Percentiles rank a stretch among this genome's conserved stretches.
These are phyloP conservation scores for Mycalesis mineus DNA, from an alignment of 2,888 invertebrate genomes.

Conservation along the genomic window DNA sequence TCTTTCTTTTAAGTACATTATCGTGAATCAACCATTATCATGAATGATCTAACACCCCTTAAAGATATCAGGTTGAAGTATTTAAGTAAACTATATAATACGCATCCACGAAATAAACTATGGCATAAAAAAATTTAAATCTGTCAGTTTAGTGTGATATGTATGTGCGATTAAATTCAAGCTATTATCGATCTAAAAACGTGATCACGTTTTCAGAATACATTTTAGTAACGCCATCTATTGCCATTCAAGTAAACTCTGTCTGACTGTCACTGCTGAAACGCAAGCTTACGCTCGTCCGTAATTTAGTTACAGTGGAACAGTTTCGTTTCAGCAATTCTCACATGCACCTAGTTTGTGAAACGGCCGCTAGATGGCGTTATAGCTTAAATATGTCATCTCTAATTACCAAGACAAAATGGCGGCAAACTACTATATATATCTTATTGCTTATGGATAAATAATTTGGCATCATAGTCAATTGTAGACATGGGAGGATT, in stretches of 20 bases:
- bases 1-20: no score
- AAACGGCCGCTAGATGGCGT: slow-evolving; percentile 1
- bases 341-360: background rate
- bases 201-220: background rate
- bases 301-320: background rate
- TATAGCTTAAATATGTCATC: background rate
- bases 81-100: no score
- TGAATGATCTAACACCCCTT: no score
- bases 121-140: no score
- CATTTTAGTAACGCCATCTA: background rate
- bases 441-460: slow-evolving; percentile 26
- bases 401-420: slow-evolving; percentile 1
- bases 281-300: background rate
- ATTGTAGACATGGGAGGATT: slow-evolving; percentile 26
- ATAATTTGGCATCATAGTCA: slow-evolving; percentile 37
- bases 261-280: background rate
- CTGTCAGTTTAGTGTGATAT: no score
- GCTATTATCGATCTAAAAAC: background rate
- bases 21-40: no score
- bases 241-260: background rate
- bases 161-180: background rate
- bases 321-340: background rate
- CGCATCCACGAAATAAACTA: no score
- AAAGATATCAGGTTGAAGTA: no score
- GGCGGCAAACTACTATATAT: slow-evolving; percentile 33